These are phyloP conservation scores for Mungos mungo DNA, from an alignment of 2,113 vertebrate species.

Conservation along the genomic window DNA sequence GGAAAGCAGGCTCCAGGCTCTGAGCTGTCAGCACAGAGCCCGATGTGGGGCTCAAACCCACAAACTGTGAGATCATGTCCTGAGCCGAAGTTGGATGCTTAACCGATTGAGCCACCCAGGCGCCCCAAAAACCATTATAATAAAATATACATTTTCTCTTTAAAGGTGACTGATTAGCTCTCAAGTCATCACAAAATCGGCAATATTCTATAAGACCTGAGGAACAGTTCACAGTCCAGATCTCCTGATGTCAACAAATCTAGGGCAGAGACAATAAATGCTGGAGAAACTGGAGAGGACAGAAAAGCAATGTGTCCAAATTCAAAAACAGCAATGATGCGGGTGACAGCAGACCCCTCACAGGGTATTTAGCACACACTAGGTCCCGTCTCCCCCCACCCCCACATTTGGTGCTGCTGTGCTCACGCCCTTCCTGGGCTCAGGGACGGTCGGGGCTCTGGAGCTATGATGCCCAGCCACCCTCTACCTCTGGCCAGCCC, in stretches of 20 bases:
- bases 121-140: neutral
- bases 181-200: neutral
- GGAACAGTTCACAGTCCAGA: neutral
- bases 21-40: too few relatives aligned
- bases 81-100: too few relatives aligned
- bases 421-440: neutral
- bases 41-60: too few relatives aligned
- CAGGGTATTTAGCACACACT: rapidly evolving
- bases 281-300: neutral
- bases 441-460: neutral
- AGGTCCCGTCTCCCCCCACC: neutral
- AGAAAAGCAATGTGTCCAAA: neutral
- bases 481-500: neutral
- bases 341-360: neutral
- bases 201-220: neutral
- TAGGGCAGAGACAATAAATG: neutral
- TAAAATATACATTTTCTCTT: neutral
- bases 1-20: too few relatives aligned
- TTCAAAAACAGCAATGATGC: neutral
- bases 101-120: too few relatives aligned
- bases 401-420: too few relatives aligned
- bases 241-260: neutral
- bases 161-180: neutral
- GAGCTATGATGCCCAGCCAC: too few relatives aligned
- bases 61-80: too few relatives aligned